Evolutionary conservation across 2,797 vertebrate species (phyloP).

Genomic region (Rhinophrynus dorsalis): DNA sequence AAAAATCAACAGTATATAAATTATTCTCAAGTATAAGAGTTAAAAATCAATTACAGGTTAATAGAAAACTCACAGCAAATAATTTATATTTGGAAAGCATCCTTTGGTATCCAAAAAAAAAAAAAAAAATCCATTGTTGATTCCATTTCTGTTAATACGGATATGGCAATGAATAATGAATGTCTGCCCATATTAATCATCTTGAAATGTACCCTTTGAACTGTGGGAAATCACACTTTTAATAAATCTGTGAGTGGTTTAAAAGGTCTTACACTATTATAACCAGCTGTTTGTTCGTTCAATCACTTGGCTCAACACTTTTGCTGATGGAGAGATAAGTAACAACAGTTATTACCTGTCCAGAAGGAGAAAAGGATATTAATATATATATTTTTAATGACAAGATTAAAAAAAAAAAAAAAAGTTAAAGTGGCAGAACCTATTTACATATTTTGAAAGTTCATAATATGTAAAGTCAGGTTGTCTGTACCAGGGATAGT

Average conservation of each 20-base stretch:
- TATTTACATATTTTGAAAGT: too few species aligned
- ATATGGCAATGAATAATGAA: constrained; percentile 47
- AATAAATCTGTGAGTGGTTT: constrained; percentile 37
- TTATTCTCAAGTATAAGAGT: constrained; percentile 11
- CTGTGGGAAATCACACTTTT: constrained; percentile 41
- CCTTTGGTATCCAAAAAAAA: constrained; percentile 26
- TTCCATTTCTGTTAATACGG: constrained; percentile 41
- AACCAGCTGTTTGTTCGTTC: constrained; percentile 14
- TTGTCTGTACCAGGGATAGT: too few species aligned
- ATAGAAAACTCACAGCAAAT: constrained; percentile 32
- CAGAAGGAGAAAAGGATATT: too few species aligned
- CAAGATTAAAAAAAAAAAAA: too few species aligned
- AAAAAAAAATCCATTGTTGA: constrained; percentile 26
- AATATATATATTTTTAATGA: too few species aligned
- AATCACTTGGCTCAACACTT: neutral
- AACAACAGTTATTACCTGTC: too few species aligned
- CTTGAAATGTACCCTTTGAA: constrained; percentile 45
- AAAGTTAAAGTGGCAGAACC: too few species aligned
- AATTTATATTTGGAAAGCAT: constrained; percentile 29
- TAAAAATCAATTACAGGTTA: constrained; percentile 43
- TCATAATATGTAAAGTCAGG: too few species aligned
- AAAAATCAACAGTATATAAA: constrained; percentile 3
- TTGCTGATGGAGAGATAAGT: neutral
- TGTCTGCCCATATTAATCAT: constrained; percentile 44
- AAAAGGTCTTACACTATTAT: constrained; percentile 11